These are phyloP conservation scores for Bolborhynchus lineola DNA, from an alignment of 2,113 vertebrate genomes.

Conservation along the genomic window DNA sequence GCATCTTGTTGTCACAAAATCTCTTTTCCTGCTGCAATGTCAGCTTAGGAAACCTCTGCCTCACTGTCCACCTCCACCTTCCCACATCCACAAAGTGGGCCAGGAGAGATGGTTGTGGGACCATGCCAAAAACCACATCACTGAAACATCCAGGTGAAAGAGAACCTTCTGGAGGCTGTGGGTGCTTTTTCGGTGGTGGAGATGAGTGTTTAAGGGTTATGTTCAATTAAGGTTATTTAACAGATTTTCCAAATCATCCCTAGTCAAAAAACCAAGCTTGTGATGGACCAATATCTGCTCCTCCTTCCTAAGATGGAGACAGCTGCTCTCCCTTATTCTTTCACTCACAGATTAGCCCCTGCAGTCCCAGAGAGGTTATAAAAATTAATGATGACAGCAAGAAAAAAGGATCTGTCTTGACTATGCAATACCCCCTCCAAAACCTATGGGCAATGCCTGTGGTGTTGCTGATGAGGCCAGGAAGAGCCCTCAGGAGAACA, in stretches of 20 bases:
- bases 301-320: neutral
- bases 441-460: neutral
- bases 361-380: neutral
- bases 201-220: neutral
- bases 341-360: neutral
- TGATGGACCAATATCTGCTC: neutral
- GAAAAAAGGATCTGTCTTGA: neutral
- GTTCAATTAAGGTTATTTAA: neutral
- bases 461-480: neutral
- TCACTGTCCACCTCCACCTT: neutral
- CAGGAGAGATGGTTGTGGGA: neutral
- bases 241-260: neutral
- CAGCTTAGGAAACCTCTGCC: neutral
- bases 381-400: neutral
- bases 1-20: neutral
- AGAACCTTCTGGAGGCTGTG: neutral
- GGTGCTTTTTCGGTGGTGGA: accelerated
- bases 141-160: neutral
- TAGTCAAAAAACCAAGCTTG: neutral
- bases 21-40: neutral
- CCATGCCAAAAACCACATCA: neutral
- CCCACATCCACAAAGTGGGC: neutral
- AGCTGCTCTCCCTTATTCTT: neutral
- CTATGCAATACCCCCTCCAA: neutral
- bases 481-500: neutral